These are phyloP conservation scores for Saccopteryx bilineata DNA, from an alignment of 2,113 vertebrate species.

Conservation along the genomic window DNA sequence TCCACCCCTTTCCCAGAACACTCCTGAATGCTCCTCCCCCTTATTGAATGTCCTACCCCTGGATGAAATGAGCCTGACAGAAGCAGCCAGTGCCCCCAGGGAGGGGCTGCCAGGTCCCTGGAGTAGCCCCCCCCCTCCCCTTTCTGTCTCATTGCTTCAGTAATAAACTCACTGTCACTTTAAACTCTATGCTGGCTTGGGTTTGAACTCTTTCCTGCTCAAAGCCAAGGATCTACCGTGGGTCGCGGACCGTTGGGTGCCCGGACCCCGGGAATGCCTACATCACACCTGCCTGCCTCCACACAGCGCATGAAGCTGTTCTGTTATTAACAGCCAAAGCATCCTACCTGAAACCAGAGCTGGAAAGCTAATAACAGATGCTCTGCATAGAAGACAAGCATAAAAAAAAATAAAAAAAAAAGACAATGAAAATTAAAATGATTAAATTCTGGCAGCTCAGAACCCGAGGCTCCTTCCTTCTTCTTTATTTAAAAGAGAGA, in stretches of 20 bases:
- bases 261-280: neutral
- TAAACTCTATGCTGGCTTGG: neutral
- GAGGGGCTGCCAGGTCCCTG: neutral
- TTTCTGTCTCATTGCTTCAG: neutral
- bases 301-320: neutral
- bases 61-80: neutral
- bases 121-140: neutral
- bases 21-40: neutral
- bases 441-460: neutral
- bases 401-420: neutral
- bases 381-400: conserved; percentile 1
- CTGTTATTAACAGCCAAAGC: neutral
- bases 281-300: neutral
- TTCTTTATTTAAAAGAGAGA: neutral
- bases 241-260: neutral
- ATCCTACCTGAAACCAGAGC: neutral
- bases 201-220: neutral
- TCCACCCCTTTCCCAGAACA: neutral
- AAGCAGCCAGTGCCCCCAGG: neutral
- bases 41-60: neutral
- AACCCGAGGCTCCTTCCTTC: neutral
- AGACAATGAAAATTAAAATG: conserved; percentile 43
- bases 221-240: neutral
- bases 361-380: neutral
- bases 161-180: neutral